Evolutionary conservation across 2,113 vertebrate species (phyloP).

Genomic region (Osmerus eperlanus): DNA sequence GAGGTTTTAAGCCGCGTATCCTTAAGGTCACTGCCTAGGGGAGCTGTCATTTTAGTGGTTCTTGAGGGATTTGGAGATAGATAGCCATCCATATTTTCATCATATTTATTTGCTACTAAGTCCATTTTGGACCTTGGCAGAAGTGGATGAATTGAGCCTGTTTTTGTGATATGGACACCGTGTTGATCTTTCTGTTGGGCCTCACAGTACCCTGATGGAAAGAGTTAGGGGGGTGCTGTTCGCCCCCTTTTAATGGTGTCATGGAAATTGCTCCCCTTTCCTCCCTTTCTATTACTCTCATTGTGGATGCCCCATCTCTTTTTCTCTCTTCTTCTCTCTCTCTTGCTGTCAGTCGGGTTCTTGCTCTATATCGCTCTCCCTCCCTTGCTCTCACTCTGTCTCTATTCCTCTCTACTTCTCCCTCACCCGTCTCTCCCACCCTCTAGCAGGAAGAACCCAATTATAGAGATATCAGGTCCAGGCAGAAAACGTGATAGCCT

Average conservation of each 20-base stretch:
- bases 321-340: conserved; percentile 1
- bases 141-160: conserved; percentile 37
- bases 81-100: conserved; percentile 5
- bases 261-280: conserved; percentile 41
- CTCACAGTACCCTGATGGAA: conserved; percentile 23
- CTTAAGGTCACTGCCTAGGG: conserved; percentile 35
- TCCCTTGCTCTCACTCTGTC: conserved; percentile 6
- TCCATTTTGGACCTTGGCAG: conserved; percentile 33
- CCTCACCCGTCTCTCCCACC: conserved; percentile 14
- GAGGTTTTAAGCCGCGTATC: conserved; percentile 39
- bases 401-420: conserved; percentile 12
- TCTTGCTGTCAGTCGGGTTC: background rate
- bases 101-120: conserved; percentile 26
- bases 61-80: conserved; percentile 32
- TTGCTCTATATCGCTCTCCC: background rate
- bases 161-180: conserved; percentile 24
- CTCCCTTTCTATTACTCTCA: conserved; percentile 1
- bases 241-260: conserved; percentile 33
- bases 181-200: conserved; percentile 43
- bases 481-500: conserved; percentile 68
- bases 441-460: conserved; percentile 68
- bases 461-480: conserved; percentile 65
- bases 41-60: conserved; percentile 22
- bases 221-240: background rate
- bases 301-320: conserved; percentile 5